These are phyloP conservation scores for Drosophila imparisetae DNA, from an alignment of 2,888 invertebrate genomes.

Conservation along the genomic window DNA sequence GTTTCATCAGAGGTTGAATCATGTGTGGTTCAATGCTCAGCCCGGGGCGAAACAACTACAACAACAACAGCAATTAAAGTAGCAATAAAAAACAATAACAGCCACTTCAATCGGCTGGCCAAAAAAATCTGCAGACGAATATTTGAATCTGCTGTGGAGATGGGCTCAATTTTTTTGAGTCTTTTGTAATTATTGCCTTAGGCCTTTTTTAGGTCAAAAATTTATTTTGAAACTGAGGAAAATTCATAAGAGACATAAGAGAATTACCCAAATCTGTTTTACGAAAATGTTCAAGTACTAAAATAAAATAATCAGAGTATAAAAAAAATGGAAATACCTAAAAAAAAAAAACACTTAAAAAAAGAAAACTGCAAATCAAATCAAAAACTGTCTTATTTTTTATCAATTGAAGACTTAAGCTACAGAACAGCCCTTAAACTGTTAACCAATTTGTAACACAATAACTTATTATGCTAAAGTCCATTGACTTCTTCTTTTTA, in stretches of 20 bases:
- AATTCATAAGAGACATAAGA: neutral
- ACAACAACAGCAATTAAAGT: neutral
- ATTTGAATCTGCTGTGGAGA: conserved; percentile 3
- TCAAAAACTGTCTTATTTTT: neutral
- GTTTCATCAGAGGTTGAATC: conserved; percentile 16
- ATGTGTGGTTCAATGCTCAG: conserved; percentile 17
- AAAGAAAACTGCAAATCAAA: neutral
- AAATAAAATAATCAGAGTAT: neutral
- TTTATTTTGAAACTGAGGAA: neutral
- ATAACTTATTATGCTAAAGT: conserved; percentile 10
- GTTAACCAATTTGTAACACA: conserved; percentile 1
- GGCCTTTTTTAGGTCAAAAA: neutral
- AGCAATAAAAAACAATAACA: conserved; percentile 2
- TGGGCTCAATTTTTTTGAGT: neutral
- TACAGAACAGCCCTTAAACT: neutral
- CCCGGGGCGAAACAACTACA: neutral
- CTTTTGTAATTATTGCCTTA: neutral
- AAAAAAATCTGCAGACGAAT: conserved; percentile 5
- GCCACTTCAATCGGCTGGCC: conserved; percentile 22
- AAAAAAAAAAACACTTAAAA: too few species aligned
- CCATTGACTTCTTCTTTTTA: neutral
- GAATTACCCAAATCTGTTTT: neutral
- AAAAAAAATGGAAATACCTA: neutral
- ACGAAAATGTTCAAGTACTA: neutral
- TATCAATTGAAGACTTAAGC: neutral